Evolutionary conservation across 2,113 vertebrate species (phyloP).

Genomic region (Monopterus albus): DNA sequence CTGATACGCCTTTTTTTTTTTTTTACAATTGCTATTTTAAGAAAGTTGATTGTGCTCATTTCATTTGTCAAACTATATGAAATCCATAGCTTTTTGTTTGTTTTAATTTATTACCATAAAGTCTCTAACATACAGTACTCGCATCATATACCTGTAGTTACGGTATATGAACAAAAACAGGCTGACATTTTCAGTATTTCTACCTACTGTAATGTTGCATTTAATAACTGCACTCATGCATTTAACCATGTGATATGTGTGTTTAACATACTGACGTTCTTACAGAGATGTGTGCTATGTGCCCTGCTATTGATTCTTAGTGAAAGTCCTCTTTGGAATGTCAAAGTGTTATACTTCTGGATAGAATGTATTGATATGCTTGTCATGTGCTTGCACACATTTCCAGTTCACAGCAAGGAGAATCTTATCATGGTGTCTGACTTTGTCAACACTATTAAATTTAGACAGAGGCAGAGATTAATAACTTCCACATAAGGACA

Average conservation of each 20-base stretch:
- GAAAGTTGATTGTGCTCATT: neutral
- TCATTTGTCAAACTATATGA: neutral
- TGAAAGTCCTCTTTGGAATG: constrained; percentile 63
- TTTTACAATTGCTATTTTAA: neutral
- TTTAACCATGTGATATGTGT: constrained; percentile 36
- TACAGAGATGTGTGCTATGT: constrained; percentile 18
- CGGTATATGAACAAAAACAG: too few species aligned
- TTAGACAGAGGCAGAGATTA: constrained; percentile 76
- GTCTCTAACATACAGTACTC: too few species aligned
- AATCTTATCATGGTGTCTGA: constrained; percentile 80
- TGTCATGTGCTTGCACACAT: constrained; percentile 69
- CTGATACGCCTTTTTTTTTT: neutral
- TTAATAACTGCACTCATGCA: constrained; percentile 27
- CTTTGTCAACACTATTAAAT: constrained; percentile 82
- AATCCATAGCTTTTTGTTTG: neutral
- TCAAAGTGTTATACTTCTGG: constrained; percentile 51
- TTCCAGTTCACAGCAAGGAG: constrained; percentile 77
- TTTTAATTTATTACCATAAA: too few species aligned
- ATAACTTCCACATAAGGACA: constrained; percentile 74
- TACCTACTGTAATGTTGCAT: neutral
- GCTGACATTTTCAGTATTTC: constrained; percentile 3
- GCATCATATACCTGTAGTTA: too few species aligned
- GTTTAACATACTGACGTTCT: constrained; percentile 41
- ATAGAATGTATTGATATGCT: constrained; percentile 77
- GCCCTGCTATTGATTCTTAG: constrained; percentile 50